Percentiles rank a stretch among this genome's conserved stretches.
These are phyloP conservation scores for Arothron firmamentum DNA, from an alignment of 2,113 vertebrate species.

Conservation along the genomic window DNA sequence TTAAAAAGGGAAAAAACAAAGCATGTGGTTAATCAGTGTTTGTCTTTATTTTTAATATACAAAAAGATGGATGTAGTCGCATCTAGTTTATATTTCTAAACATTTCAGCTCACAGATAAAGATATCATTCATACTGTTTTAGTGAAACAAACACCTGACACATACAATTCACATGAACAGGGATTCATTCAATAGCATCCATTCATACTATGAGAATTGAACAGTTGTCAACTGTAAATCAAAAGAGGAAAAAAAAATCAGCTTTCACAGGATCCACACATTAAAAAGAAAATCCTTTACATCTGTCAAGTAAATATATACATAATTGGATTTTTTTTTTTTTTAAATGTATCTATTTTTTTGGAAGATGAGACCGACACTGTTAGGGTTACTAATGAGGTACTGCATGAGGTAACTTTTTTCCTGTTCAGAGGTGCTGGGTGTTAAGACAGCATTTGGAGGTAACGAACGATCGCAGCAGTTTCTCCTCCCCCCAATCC, in stretches of 20 bases:
- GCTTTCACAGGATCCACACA: slow-evolving; percentile 67
- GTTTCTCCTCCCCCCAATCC: neutral
- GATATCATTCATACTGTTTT: slow-evolving; percentile 58
- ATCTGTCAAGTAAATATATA: slow-evolving; percentile 69
- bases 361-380: slow-evolving; percentile 63
- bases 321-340: slow-evolving; percentile 48
- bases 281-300: slow-evolving; percentile 66
- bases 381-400: slow-evolving; percentile 64
- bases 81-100: slow-evolving; percentile 73
- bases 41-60: slow-evolving; percentile 73
- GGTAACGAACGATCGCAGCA: slow-evolving; percentile 35
- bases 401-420: slow-evolving; percentile 73
- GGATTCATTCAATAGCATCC: slow-evolving; percentile 47
- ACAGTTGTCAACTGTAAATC: slow-evolving; percentile 56
- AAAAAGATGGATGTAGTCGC: slow-evolving; percentile 71
- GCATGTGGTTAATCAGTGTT: slow-evolving; percentile 62
- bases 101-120: slow-evolving; percentile 64
- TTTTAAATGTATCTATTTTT: slow-evolving; percentile 28
- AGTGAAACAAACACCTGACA: slow-evolving; percentile 50
- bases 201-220: slow-evolving; percentile 51
- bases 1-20: neutral
- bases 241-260: slow-evolving; percentile 36
- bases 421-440: slow-evolving; percentile 67
- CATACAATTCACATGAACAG: slow-evolving; percentile 57
- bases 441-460: slow-evolving; percentile 67